These are phyloP conservation scores for Telmatochromis brachygnathus DNA, from an alignment of 2,113 vertebrate genomes.

Conservation along the genomic window DNA sequence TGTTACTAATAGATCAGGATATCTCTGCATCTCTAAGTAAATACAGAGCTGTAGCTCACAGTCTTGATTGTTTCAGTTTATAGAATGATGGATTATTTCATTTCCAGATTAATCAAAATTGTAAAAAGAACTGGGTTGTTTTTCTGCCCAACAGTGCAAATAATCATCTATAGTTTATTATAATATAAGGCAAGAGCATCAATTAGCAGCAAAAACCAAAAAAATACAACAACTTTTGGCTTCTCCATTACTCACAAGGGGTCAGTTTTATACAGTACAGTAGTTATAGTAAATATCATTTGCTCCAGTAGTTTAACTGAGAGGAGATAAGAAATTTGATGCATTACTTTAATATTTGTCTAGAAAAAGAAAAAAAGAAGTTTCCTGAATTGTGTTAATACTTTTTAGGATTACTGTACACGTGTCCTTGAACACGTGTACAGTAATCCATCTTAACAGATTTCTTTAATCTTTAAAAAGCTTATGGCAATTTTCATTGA, in stretches of 20 bases:
- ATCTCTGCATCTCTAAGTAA: neutral
- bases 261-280: neutral
- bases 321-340: neutral
- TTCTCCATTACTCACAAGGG: neutral
- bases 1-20: neutral
- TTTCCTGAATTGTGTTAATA: neutral
- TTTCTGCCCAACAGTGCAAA: neutral
- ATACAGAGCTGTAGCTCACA: neutral
- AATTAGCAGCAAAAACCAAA: neutral
- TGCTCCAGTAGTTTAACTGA: neutral
- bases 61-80: neutral
- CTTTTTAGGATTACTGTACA: neutral
- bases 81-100: neutral
- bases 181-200: neutral
- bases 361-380: neutral
- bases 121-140: neutral
- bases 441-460: neutral
- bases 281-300: neutral
- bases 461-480: conserved; percentile 7
- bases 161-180: neutral
- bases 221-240: neutral
- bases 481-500: conserved; percentile 35
- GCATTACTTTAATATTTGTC: neutral
- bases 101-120: neutral
- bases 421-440: neutral